A percentile compares a stretch with the other conserved stretches of the same genome.
These are phyloP conservation scores for Archocentrus centrarchus DNA, from an alignment of 2,113 vertebrate species.

Conservation along the genomic window DNA sequence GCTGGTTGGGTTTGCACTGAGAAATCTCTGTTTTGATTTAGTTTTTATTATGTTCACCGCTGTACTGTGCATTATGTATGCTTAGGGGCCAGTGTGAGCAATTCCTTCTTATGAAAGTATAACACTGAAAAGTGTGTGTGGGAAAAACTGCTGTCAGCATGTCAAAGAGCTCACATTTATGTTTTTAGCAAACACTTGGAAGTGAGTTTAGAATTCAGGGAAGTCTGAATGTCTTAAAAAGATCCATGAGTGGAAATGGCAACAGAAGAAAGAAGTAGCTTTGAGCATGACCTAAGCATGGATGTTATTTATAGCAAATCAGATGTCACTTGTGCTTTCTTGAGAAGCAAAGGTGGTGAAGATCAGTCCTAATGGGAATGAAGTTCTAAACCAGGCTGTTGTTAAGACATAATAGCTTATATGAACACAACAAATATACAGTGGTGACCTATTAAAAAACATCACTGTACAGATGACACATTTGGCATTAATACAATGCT, in stretches of 20 bases:
- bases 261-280: not conserved
- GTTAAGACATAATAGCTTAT: not conserved
- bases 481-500: not conserved
- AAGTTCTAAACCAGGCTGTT: not conserved
- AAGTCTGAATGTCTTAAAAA: not conserved
- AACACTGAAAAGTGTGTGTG: not conserved
- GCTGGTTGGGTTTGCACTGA: not conserved
- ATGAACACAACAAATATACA: not conserved
- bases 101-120: not conserved
- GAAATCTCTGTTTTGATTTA: not conserved
- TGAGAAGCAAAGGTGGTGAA: not conserved
- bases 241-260: not conserved
- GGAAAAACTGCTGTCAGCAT: not conserved
- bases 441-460: not conserved
- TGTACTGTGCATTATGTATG: not conserved
- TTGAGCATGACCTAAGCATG: not conserved
- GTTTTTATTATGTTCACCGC: not conserved
- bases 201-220: not conserved
- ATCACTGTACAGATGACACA: not conserved
- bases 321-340: not conserved
- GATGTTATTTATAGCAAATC: not conserved
- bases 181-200: not conserved
- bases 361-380: accelerated
- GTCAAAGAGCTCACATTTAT: not conserved
- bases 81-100: not conserved